Percentiles rank a stretch among this genome's conserved stretches.
Evolutionary conservation across 2,888 invertebrate species (phyloP).

Genomic region (Folsomia candida): DNA sequence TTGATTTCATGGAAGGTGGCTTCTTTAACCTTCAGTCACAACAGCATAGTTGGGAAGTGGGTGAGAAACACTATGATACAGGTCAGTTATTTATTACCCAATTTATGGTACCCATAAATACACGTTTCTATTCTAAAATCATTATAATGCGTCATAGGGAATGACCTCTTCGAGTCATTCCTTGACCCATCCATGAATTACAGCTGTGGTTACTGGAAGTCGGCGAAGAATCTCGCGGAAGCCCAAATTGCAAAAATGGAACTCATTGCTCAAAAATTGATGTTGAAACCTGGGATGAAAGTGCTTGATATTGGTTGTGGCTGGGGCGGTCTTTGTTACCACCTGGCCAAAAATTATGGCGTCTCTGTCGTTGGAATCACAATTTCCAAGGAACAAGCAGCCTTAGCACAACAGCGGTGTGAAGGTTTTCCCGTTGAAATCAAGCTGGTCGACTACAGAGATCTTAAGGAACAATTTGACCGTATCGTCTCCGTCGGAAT

Average conservation of each 20-base stretch:
- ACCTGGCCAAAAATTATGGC: slow-evolving; percentile 41
- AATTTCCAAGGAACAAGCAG: slow-evolving; percentile 26
- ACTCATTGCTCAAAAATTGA: slow-evolving; percentile 41
- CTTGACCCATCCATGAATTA: slow-evolving; percentile 42
- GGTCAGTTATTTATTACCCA: slow-evolving; percentile 3
- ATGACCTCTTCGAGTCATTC: slow-evolving; percentile 40
- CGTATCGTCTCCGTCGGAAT: slow-evolving; percentile 46
- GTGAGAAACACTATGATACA: slow-evolving; percentile 27
- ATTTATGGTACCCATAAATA: background rate
- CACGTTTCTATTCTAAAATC: background rate
- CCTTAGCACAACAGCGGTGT: slow-evolving; percentile 19
- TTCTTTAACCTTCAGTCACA: slow-evolving; percentile 33
- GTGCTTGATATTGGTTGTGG: slow-evolving; percentile 47
- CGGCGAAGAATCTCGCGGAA: slow-evolving; percentile 37
- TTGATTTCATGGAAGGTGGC: slow-evolving; percentile 22
- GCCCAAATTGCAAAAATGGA: slow-evolving; percentile 47
- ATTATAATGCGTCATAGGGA: slow-evolving; percentile 31
- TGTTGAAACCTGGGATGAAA: slow-evolving; percentile 45
- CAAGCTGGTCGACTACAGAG: slow-evolving; percentile 37
- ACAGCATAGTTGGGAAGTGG: slow-evolving; percentile 27
- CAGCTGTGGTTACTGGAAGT: slow-evolving; percentile 46
- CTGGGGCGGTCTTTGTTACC: slow-evolving; percentile 42
- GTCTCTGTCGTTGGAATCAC: slow-evolving; percentile 44
- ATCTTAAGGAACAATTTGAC: slow-evolving; percentile 41
- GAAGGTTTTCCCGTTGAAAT: slow-evolving; percentile 30